phyloP scores from a whole-genome alignment of 2,113 vertebrate genomes.

The Suricata suricatta region DNA sequence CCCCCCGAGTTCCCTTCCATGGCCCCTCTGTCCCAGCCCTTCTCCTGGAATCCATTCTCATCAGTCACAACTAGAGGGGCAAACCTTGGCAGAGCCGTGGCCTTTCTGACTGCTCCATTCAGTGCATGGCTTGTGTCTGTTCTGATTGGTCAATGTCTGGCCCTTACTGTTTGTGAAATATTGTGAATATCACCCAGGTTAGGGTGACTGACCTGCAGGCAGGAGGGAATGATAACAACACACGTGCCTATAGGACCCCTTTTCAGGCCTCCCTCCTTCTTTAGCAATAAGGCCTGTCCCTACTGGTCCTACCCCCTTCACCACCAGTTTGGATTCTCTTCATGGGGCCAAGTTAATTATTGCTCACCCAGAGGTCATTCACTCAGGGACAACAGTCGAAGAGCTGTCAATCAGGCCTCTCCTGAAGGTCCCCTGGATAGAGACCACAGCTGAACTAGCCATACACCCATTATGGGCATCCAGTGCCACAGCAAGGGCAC shows the following conservation, averaged over 20 bases:
- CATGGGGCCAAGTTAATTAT: constrained; percentile 69
- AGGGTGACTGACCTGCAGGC: constrained; percentile 63
- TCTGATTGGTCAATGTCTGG: constrained; percentile 35
- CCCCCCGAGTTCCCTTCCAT: not conserved
- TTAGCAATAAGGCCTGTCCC: not conserved
- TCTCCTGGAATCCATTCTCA: not conserved
- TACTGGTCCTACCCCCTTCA: constrained; percentile 13
- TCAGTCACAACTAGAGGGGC: not conserved
- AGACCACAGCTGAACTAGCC: not conserved
- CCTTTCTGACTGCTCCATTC: constrained; percentile 2
- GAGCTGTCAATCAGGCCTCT: not conserved
- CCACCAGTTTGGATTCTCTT: constrained; percentile 57
- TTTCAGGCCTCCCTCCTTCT: not conserved
- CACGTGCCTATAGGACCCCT: constrained; percentile 1
- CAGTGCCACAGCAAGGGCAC: not conserved
- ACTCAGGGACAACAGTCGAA: not conserved
- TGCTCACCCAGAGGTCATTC: constrained; percentile 62
- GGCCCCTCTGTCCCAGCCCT: not conserved
- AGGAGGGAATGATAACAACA: constrained; percentile 47
- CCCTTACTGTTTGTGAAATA: constrained; percentile 47
- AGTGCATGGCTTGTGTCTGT: not conserved
- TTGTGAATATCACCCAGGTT: constrained; percentile 26
- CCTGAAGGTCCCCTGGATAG: not conserved
- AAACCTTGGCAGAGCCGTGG: not conserved
- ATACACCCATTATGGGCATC: not conserved